Base-by-base conservation (phyloP, 2,888 invertebrate genomes). In the Epistrophe grossulariae region DNA sequence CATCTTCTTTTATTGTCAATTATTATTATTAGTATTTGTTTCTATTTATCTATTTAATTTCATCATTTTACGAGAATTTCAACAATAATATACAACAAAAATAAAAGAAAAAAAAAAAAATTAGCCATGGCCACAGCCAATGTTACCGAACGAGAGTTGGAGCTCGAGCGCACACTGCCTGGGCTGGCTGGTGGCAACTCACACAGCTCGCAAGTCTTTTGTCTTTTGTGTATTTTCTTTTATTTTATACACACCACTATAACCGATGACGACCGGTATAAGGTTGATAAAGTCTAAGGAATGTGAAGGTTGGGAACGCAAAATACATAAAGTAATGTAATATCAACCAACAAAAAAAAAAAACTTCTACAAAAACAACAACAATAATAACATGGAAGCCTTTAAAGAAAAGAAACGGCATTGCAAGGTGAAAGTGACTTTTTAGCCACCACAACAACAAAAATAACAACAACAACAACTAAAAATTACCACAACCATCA, bases 361-460 rank as follows among this genome's bases (percentile, higher is more conserved):
- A 35, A 17, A n/a, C n/a, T 15, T 2, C 1, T n/a, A 28, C 0
- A 7, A 17, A 17, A 55, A 55, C 79, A 80, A 60, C 78, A 87
- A 76, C 87, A 88, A 81, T 88, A 88, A 70, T 89, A 80, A 79
- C 84, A 81, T 87, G 82, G 83, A 85, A 77, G 78, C 78, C 85
- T 81, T 85, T 85, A 91, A 92, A 91, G 92, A 92, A 92, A 92
- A 91, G 91, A 92, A 90, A 92, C 92, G 92, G 90, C 92, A 92
- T 92, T 92, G 92, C 91, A 92, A 92, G 92, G 92, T 92, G 92
- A 92, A 92, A 92, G 92, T 92, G 91, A 92, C 79, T 87, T 71
- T 79, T 71, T 64, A 87, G 78, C 64, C 70, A 82, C 79, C 70
- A 70, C 70, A 52, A 52, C 8, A 52, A 64, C 24, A 64, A 64